Conservation (phyloP, 2,888 invertebrate species). For the Blastobasis adustella region DNA sequence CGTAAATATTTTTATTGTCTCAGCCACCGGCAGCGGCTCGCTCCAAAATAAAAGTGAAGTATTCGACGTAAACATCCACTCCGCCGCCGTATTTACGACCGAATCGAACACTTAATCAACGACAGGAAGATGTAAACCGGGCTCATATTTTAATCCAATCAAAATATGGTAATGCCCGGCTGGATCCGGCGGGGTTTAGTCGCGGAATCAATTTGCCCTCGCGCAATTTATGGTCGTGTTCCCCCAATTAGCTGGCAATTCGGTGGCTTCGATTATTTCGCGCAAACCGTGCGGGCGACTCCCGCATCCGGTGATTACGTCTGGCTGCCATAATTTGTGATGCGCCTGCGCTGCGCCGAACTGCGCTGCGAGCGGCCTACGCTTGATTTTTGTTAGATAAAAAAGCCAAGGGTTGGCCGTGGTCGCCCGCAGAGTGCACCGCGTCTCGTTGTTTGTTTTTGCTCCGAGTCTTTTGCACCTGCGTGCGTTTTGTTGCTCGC, state of each 20-base stretch:
- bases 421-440: conserved; percentile 19
- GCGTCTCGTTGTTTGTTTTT: conserved; percentile 59
- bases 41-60: conserved; percentile 35
- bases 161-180: conserved; percentile 59
- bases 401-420: conserved; percentile 48
- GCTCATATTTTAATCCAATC: conserved; percentile 61
- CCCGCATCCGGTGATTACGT: conserved; percentile 74
- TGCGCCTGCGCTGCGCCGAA: conserved; percentile 54
- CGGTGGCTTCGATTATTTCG: conserved; percentile 73
- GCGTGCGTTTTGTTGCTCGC: conserved; percentile 50
- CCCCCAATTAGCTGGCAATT: conserved; percentile 72
- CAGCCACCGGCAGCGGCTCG: conserved; percentile 18
- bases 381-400: conserved; percentile 69
- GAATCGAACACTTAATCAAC: conserved; percentile 52
- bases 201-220: conserved; percentile 62
- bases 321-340: conserved; percentile 66
- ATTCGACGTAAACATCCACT: conserved; percentile 39
- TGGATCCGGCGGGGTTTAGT: conserved; percentile 37
- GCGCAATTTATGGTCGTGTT: conserved; percentile 65
- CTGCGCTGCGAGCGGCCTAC: conserved; percentile 26
- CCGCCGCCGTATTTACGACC: conserved; percentile 44
- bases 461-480: conserved; percentile 59
- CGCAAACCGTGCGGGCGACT: conserved; percentile 69
- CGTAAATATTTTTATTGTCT: conserved; percentile 25
- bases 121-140: conserved; percentile 53